Evolutionary conservation across 2,888 invertebrate genomes (phyloP).

Genomic region (Plusia festucae): DNA sequence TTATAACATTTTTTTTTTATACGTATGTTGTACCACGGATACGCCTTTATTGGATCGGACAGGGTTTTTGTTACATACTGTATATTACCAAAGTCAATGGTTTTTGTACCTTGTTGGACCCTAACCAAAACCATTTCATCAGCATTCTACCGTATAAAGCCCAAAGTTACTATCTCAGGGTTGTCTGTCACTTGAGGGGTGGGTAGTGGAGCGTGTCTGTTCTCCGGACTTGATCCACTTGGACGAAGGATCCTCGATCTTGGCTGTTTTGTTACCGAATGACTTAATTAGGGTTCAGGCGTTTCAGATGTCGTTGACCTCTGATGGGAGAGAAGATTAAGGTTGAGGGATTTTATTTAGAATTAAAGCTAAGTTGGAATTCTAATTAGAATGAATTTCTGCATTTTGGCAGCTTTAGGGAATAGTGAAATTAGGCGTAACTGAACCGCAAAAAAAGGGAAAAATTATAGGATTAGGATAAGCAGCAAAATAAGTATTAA

Average conservation of each 20-base stretch:
- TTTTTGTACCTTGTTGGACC: background rate
- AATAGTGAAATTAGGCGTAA: too few species aligned
- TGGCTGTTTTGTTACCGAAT: conserved; percentile 38
- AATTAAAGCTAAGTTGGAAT: too few species aligned
- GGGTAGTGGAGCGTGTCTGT: conserved; percentile 46
- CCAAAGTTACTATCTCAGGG: conserved; percentile 33
- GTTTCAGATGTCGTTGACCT: conserved; percentile 13
- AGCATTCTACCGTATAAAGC: conserved; percentile 46
- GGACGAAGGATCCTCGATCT: conserved; percentile 48
- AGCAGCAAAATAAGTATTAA: too few species aligned
- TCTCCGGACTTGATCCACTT: conserved; percentile 29
- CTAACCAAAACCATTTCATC: conserved; percentile 14
- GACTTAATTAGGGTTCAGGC: conserved; percentile 45
- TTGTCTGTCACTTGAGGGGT: conserved; percentile 47
- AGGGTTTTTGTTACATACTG: too few species aligned
- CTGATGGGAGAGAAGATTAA: background rate
- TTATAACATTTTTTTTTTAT: too few species aligned
- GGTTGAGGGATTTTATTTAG: background rate
- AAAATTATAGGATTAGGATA: too few species aligned
- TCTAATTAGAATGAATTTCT: too few species aligned
- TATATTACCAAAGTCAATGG: background rate
- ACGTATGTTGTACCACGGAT: too few species aligned
- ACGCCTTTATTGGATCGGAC: too few species aligned
- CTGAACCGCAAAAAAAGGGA: too few species aligned
- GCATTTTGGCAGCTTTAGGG: too few species aligned